These are phyloP conservation scores for Sabatieria punctata DNA, from an alignment of 2,888 invertebrate genomes.

Conservation along the genomic window DNA sequence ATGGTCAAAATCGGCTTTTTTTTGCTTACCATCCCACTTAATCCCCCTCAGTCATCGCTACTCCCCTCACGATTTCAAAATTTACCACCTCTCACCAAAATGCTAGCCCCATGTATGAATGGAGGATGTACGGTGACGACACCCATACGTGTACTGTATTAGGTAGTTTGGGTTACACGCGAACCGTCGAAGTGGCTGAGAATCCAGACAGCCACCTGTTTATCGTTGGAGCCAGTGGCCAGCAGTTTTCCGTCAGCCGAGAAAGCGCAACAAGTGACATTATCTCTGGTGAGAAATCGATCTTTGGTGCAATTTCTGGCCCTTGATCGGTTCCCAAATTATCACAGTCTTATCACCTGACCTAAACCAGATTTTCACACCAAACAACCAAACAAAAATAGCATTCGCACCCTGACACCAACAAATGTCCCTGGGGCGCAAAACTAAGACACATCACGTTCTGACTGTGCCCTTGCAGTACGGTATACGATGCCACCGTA, in stretches of 20 bases:
- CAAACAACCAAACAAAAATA: no score
- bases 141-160: no score
- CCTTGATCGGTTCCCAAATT: constrained; percentile 51
- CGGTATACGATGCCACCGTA: background rate
- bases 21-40: no score
- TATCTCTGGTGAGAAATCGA: constrained; percentile 48
- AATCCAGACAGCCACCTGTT: constrained; percentile 56
- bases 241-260: constrained; percentile 47
- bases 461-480: background rate
- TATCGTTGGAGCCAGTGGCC: constrained; percentile 65
- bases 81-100: no score
- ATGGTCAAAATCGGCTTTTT: no score
- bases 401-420: constrained; percentile 18
- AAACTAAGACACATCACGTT: background rate
- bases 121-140: no score
- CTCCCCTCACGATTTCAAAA: no score
- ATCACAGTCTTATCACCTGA: constrained; percentile 54
- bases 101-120: no score
- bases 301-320: constrained; percentile 32
- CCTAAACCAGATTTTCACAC: no score
- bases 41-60: no score
- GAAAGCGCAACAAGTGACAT: constrained; percentile 59
- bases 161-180: no score
- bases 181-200: no score
- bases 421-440: background rate